These are phyloP conservation scores for Cabera pusaria DNA, from an alignment of 2,888 invertebrate species.

Conservation along the genomic window DNA sequence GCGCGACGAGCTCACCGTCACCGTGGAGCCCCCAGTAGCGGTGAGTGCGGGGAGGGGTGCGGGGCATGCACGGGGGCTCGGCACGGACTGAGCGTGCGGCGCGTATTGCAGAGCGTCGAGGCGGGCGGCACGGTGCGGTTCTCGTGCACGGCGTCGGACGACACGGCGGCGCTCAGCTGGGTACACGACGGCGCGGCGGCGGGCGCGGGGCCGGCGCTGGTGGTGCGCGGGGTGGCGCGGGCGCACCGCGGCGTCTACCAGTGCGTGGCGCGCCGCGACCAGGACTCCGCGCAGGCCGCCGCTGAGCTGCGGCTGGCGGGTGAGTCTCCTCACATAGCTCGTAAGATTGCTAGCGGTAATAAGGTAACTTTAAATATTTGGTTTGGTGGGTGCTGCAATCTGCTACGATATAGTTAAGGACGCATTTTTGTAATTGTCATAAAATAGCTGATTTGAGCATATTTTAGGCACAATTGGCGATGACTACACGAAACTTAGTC, in stretches of 20 bases:
- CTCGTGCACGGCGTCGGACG: constrained; percentile 85
- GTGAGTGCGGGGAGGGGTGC: constrained; percentile 50
- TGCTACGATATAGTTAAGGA: too few relatives aligned
- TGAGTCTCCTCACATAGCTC: constrained; percentile 49
- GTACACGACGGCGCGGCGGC: constrained; percentile 86
- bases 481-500: too few relatives aligned
- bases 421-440: too few relatives aligned
- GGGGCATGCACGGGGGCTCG: constrained; percentile 82
- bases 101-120: constrained; percentile 81
- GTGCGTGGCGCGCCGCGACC: constrained; percentile 89
- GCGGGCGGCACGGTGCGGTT: constrained; percentile 86
- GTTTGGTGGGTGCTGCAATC: too few relatives aligned
- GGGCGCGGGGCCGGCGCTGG: constrained; percentile 36
- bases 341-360: too few relatives aligned
- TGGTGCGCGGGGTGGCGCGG: constrained; percentile 81
- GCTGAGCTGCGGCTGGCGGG: constrained; percentile 91
- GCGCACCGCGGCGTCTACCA: constrained; percentile 94
- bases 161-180: constrained; percentile 84
- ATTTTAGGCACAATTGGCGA: too few relatives aligned
- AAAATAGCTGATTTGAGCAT: too few relatives aligned
- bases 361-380: too few relatives aligned
- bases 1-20: constrained; percentile 83
- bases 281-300: constrained; percentile 88
- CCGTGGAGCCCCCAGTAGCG: constrained; percentile 82
- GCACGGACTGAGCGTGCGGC: constrained; percentile 3